These are phyloP conservation scores for Arbacia lixula DNA, from an alignment of 53 echinoderm and acorn worm genomes.

Conservation along the genomic window DNA sequence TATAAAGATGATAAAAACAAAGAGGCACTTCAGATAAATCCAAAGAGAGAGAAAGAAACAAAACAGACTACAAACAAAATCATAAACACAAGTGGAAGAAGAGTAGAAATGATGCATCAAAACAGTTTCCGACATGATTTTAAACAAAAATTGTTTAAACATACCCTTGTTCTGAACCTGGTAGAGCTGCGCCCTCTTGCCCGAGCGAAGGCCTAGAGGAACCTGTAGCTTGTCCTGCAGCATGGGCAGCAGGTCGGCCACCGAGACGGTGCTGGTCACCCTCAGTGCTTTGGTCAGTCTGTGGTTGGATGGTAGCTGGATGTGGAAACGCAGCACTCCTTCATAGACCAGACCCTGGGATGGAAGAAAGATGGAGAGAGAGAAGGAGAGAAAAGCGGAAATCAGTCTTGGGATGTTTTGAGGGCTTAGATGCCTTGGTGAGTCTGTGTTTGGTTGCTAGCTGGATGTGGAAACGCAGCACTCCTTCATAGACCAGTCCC, in stretches of 20 bases:
- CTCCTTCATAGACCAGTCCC: conserved; percentile 42
- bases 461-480: conserved; percentile 21
- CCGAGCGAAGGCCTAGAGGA: background rate
- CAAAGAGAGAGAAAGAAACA: no score
- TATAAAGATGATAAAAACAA: no score
- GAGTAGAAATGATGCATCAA: no score
- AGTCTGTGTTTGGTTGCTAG: conserved; percentile 31
- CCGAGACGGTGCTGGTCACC: conserved; percentile 19
- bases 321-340: conserved; percentile 29
- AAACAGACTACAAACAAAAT: no score
- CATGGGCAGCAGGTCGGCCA: conserved; percentile 15
- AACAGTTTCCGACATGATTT: no score
- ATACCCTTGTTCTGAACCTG: conserved; percentile 30
- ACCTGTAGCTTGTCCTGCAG: conserved; percentile 21
- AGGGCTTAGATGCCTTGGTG: conserved; percentile 27
- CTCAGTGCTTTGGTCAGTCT: conserved; percentile 30
- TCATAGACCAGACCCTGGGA: conserved; percentile 37
- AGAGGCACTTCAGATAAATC: no score
- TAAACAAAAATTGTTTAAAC: no score
- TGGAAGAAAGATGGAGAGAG: background rate
- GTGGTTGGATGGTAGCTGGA: conserved; percentile 26
- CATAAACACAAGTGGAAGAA: no score
- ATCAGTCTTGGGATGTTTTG: no score
- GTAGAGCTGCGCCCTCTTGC: background rate
- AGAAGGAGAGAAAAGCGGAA: background rate